Conservation (phyloP, 1,140 invertebrate genomes). For the Ceratitis capitata region DNA sequence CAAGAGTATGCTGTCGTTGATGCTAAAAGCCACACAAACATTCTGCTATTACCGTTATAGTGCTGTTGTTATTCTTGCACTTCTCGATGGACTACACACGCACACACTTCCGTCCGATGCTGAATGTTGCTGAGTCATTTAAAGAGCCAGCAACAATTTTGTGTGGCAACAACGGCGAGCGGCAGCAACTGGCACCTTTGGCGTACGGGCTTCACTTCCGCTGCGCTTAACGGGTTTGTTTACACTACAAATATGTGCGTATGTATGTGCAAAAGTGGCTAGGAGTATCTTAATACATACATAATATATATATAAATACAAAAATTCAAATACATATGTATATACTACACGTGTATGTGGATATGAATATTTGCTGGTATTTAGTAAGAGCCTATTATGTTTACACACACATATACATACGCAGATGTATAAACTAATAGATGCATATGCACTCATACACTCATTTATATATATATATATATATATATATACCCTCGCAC, state of each 20-base stretch:
- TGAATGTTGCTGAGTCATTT: conserved; percentile 10
- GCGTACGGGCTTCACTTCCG: background rate
- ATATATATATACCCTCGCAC: background rate
- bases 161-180: background rate
- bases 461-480: background rate
- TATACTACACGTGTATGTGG: background rate
- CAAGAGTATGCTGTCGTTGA: background rate
- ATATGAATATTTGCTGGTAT: background rate
- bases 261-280: background rate
- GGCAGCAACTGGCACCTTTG: background rate
- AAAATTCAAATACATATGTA: background rate
- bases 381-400: background rate
- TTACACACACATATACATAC: background rate
- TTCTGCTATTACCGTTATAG: background rate
- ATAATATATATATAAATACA: background rate
- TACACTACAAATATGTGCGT: background rate
- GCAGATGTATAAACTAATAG: too few species aligned
- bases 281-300: background rate
- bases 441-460: background rate
- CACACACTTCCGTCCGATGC: background rate
- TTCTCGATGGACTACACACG: background rate
- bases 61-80: background rate
- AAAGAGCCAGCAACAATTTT: background rate
- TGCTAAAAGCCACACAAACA: background rate
- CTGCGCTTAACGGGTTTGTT: background rate